Evolutionary conservation across 2,797 vertebrate genomes (phyloP).

Genomic region (Sebastes trivittatus): DNA sequence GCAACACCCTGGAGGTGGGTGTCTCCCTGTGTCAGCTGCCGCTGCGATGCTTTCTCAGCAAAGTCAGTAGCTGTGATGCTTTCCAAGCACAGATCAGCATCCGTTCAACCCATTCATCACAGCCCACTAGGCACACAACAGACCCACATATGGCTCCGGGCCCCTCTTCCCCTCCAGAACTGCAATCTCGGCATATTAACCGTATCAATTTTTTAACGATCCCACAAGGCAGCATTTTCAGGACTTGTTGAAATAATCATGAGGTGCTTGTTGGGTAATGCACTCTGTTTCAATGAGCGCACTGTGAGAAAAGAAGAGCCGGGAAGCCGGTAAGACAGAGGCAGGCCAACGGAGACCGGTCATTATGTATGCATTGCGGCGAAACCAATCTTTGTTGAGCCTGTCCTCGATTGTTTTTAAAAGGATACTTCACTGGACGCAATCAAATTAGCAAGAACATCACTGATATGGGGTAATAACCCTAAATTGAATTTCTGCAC

Average conservation of each 20-base stretch:
- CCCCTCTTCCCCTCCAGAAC: conserved; percentile 51
- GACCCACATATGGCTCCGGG: conserved; percentile 63
- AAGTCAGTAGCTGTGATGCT: conserved; percentile 38
- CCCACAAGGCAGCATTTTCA: conserved; percentile 70
- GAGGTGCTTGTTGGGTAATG: conserved; percentile 76
- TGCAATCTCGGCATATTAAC: conserved; percentile 72
- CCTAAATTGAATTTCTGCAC: conserved; percentile 82
- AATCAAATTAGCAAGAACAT: conserved; percentile 84
- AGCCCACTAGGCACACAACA: conserved; percentile 57
- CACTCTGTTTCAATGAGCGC: conserved; percentile 68
- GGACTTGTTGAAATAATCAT: conserved; percentile 78
- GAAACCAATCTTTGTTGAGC: conserved; percentile 79
- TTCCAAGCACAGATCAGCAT: conserved; percentile 67
- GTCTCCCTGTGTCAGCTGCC: conserved; percentile 45
- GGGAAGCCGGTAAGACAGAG: conserved; percentile 28
- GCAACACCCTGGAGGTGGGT: conserved; percentile 28
- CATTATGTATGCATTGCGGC: conserved; percentile 78
- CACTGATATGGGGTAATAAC: conserved; percentile 82
- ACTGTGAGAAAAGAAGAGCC: conserved; percentile 49
- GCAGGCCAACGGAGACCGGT: conserved; percentile 56
- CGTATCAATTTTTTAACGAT: conserved; percentile 75
- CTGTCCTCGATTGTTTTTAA: conserved; percentile 80
- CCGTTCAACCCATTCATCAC: conserved; percentile 63
- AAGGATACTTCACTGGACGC: conserved; percentile 80
- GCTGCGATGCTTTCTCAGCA: conserved; percentile 36